Conservation (phyloP, 1,140 invertebrate genomes). For the Zaprionus tsacasi region DNA sequence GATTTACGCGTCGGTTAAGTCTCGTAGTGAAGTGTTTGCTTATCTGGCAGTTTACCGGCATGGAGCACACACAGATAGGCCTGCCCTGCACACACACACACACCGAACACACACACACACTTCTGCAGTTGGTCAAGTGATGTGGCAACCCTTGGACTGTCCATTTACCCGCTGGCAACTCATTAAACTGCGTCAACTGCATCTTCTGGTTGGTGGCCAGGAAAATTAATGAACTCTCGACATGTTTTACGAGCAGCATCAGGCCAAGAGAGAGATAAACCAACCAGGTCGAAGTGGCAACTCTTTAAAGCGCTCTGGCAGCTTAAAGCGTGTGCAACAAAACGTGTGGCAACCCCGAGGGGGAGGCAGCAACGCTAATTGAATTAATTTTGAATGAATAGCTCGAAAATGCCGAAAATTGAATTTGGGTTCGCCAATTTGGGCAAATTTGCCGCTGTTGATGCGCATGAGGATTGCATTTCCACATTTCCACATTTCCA, state of each 20-base stretch:
- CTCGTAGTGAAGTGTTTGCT: constrained; percentile 56
- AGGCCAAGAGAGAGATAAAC: neutral
- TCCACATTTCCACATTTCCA: constrained; percentile 39
- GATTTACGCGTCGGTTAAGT: constrained; percentile 63
- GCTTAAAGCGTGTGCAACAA: neutral
- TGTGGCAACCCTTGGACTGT: constrained; percentile 13
- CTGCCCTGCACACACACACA: constrained; percentile 1
- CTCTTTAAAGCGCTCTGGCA: neutral
- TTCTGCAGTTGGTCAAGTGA: neutral
- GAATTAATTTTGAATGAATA: constrained; percentile 67
- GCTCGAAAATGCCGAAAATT: constrained; percentile 54
- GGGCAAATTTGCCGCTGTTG: constrained; percentile 50
- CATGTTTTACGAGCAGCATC: constrained; percentile 5
- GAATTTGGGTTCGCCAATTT: constrained; percentile 59
- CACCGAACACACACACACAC: constrained; percentile 11
- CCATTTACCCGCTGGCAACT: constrained; percentile 26
- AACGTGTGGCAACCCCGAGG: neutral
- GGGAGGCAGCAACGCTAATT: constrained; percentile 44
- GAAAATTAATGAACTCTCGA: constrained; percentile 26
- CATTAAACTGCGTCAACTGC: constrained; percentile 40
- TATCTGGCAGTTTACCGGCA: constrained; percentile 42
- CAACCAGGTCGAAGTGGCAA: neutral
- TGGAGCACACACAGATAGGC: constrained; percentile 1
- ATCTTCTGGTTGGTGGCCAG: constrained; percentile 6
- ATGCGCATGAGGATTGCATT: constrained; percentile 43